Conservation (phyloP, 2,888 invertebrate species). For the Erebia aethiops region DNA sequence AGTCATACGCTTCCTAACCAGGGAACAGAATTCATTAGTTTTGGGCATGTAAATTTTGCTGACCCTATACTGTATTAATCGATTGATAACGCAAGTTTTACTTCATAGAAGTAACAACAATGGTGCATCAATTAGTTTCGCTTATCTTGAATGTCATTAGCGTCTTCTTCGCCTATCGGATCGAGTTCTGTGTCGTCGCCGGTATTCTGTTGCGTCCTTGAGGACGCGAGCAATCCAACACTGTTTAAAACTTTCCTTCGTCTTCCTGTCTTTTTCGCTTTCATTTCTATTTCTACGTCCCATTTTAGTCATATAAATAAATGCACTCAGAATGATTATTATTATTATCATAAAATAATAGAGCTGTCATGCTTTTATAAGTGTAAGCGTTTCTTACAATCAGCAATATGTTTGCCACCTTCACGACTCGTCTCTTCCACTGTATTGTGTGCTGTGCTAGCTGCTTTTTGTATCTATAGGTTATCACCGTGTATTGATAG, state of each 20-base stretch:
- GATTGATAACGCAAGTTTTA: conserved; percentile 60
- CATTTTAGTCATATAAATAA: conserved; percentile 66
- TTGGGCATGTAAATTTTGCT: conserved; percentile 81
- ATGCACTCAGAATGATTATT: conserved; percentile 72
- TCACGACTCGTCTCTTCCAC: conserved; percentile 82
- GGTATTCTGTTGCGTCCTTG: conserved; percentile 57
- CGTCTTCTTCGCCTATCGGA: conserved; percentile 68
- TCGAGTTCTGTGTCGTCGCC: conserved; percentile 59
- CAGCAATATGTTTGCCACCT: conserved; percentile 79
- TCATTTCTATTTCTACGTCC: conserved; percentile 75
- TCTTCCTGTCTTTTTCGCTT: conserved; percentile 39
- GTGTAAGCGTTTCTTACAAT: conserved; percentile 80
- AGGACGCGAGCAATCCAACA: conserved; percentile 30
- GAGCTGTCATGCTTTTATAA: conserved; percentile 83
- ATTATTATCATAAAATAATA: conserved; percentile 64
- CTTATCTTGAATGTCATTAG: conserved; percentile 69
- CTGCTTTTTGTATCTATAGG: conserved; percentile 83
- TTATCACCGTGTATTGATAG: conserved; percentile 77
- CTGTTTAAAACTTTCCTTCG: conserved; percentile 31
- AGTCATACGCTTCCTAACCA: conserved; percentile 80
- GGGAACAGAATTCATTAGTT: conserved; percentile 79
- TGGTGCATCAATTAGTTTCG: conserved; percentile 81
- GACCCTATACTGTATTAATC: conserved; percentile 68
- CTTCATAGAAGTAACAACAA: conserved; percentile 71
- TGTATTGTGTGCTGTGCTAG: conserved; percentile 82